Conservation (phyloP, 2,888 invertebrate species). For the Dyspetes luteomarginatus region DNA sequence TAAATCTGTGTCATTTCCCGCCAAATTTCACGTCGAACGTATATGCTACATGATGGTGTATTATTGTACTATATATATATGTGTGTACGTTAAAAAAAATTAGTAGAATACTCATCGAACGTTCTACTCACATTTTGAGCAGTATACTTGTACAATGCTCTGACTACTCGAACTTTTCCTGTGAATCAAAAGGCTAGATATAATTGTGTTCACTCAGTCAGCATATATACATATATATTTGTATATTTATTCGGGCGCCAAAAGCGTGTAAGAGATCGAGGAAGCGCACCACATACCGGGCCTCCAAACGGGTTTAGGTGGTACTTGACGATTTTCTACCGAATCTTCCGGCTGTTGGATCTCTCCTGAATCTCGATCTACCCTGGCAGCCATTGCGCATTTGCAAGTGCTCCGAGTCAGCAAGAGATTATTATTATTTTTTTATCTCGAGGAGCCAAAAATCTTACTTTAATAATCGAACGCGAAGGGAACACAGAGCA, state of each 20-base stretch:
- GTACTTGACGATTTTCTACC: conserved; percentile 52
- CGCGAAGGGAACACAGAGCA: too few relatives aligned
- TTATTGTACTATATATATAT: too few relatives aligned
- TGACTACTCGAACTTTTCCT: conserved; percentile 85
- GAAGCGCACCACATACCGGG: conserved; percentile 78
- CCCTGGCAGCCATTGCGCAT: conserved; percentile 56
- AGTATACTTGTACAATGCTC: conserved; percentile 85
- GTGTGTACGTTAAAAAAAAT: too few relatives aligned
- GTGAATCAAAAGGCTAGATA: conserved; percentile 62
- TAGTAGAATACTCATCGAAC: not conserved
- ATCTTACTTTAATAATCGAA: too few relatives aligned
- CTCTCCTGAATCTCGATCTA: conserved; percentile 17
- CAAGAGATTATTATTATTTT: too few relatives aligned
- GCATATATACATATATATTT: not conserved
- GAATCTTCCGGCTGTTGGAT: conserved; percentile 42
- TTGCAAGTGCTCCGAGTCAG: too few relatives aligned
- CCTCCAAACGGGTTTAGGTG: conserved; percentile 80
- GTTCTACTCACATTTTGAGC: conserved; percentile 84
- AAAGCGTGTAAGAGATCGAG: not conserved
- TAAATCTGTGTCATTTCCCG: too few relatives aligned
- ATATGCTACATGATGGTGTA: too few relatives aligned
- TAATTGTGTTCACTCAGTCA: not conserved
- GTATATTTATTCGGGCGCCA: not conserved
- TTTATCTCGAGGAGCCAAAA: too few relatives aligned
- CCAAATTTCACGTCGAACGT: too few relatives aligned